Base-by-base conservation (phyloP, 1,140 invertebrate genomes). In the Penaeus vannamei region DNA sequence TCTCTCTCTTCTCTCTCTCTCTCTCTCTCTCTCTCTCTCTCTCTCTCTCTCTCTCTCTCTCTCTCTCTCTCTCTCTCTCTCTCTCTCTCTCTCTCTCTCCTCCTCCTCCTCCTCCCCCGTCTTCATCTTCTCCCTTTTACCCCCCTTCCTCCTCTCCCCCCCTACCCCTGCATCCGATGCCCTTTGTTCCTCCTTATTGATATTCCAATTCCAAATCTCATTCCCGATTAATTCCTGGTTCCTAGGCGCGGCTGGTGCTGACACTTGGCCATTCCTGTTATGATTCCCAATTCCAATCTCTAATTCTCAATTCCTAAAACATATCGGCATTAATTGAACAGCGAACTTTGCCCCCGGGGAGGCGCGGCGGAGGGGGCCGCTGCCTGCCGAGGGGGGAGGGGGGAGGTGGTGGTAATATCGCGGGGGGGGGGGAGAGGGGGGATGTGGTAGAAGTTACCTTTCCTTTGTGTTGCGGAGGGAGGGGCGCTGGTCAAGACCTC, bases 151-250 rank as follows among this genome's bases (percentile, higher is more conserved):
- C 26, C 20, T 12, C 23, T 7, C n/a, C 42, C 62, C 29, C 46
- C 36, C 42, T 69, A 62, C 29, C 29, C n/a, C 29, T 29, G n/a
- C 46, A 32, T 62, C 53, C 72, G 5, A 26, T 82, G 64, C 85
- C 87, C 82, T 89, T 89, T 84, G 81, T 89, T 83, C 86, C 83
- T 84, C 87, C 82, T 84, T 89, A 89, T 84, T 89, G 83, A 89
- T 89, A 89, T 89, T 84, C 87, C 87, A 84, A 89, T 89, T 89
- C 82, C 87, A 89, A 89, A 89, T 89, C 87, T 89, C 87, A 89
- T 89, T 89, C 87, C 82, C 87, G 82, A 89, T 89, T 89, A 89
- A 89, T 89, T 89, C 82, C 87, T 89, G 80, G 87, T 89, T 89
- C 82, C 82, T 89, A 84, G 87, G 82, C 87, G 87, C 87, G 87